Percentiles rank a stretch among this genome's conserved stretches.
These are phyloP conservation scores for Lasaia peninsularis DNA, from an alignment of 1,140 invertebrate genomes.

Conservation along the genomic window DNA sequence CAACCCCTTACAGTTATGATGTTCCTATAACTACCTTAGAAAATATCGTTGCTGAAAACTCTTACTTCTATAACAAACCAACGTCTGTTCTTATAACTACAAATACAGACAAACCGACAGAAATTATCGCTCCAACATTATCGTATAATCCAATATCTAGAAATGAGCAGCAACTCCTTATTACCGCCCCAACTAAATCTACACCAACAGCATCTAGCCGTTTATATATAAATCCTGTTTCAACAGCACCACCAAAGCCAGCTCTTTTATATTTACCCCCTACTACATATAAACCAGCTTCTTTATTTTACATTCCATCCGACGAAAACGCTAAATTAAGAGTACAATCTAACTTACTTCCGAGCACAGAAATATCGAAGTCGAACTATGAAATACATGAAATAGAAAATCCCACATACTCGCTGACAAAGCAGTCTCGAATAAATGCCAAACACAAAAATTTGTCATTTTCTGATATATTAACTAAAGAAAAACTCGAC, in stretches of 20 bases:
- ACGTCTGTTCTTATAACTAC: not conserved
- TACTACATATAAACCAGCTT: slow-evolving; percentile 44
- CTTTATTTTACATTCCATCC: slow-evolving; percentile 45
- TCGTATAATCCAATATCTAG: not conserved
- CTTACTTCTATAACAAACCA: slow-evolving; percentile 29
- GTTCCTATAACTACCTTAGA: slow-evolving; percentile 30
- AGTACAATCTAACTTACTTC: slow-evolving; percentile 46
- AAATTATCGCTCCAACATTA: not conserved
- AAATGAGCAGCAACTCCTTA: slow-evolving; percentile 18
- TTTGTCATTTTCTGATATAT: slow-evolving; percentile 53
- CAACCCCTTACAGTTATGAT: slow-evolving; percentile 47
- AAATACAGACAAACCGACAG: slow-evolving; percentile 4
- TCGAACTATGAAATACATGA: not conserved
- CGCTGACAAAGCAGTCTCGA: slow-evolving; percentile 35
- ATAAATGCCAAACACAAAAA: slow-evolving; percentile 46
- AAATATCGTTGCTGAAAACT: slow-evolving; percentile 11
- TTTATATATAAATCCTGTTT: slow-evolving; percentile 17
- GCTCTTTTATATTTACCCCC: slow-evolving; percentile 34
- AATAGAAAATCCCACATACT: not conserved
- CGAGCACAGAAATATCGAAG: slow-evolving; percentile 29
- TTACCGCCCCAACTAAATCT: slow-evolving; percentile 12
- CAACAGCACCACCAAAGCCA: slow-evolving; percentile 21
- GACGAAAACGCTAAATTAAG: slow-evolving; percentile 27
- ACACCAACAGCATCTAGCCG: slow-evolving; percentile 29
- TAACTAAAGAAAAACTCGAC: slow-evolving; percentile 60